These are phyloP conservation scores for Lucinisca nassula DNA, from an alignment of 2,888 invertebrate species.

Conservation along the genomic window DNA sequence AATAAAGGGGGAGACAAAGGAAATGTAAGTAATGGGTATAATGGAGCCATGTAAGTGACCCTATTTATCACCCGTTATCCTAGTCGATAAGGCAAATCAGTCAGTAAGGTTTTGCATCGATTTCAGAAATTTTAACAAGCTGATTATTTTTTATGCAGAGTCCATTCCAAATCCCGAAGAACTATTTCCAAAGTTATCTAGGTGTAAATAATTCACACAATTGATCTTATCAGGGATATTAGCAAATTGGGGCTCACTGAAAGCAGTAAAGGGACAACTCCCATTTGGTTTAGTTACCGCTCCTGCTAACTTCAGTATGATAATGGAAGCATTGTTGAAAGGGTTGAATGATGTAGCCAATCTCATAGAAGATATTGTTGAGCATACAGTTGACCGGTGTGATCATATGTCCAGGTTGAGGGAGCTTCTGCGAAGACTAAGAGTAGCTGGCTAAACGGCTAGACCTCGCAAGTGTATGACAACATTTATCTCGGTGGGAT, in stretches of 20 bases:
- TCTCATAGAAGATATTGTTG: background rate
- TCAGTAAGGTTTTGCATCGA: slow-evolving; percentile 50
- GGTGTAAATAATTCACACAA: slow-evolving; percentile 46
- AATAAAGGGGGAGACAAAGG: slow-evolving; percentile 6
- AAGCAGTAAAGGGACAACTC: background rate
- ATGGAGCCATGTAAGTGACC: slow-evolving; percentile 22
- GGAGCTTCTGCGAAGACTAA: background rate
- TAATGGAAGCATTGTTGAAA: slow-evolving; percentile 5
- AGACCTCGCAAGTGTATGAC: background rate
- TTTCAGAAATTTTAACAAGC: slow-evolving; percentile 54
- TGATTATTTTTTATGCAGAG: slow-evolving; percentile 59
- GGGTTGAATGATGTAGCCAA: background rate
- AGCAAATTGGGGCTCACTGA: slow-evolving; percentile 20
- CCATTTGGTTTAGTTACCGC: slow-evolving; percentile 45
- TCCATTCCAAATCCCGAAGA: slow-evolving; percentile 45
- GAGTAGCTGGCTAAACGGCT: background rate
- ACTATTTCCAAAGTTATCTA: slow-evolving; percentile 33
- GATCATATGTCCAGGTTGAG: background rate
- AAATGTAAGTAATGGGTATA: slow-evolving; percentile 35
- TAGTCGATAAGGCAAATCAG: slow-evolving; percentile 55
- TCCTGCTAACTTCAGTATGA: no score
- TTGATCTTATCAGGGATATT: slow-evolving; percentile 61
- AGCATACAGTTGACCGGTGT: background rate
- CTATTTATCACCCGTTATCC: slow-evolving; percentile 43
- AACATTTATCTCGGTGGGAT: no score